These are phyloP conservation scores for Brachyopa scutellaris DNA, from an alignment of 2,888 invertebrate genomes.

Conservation along the genomic window DNA sequence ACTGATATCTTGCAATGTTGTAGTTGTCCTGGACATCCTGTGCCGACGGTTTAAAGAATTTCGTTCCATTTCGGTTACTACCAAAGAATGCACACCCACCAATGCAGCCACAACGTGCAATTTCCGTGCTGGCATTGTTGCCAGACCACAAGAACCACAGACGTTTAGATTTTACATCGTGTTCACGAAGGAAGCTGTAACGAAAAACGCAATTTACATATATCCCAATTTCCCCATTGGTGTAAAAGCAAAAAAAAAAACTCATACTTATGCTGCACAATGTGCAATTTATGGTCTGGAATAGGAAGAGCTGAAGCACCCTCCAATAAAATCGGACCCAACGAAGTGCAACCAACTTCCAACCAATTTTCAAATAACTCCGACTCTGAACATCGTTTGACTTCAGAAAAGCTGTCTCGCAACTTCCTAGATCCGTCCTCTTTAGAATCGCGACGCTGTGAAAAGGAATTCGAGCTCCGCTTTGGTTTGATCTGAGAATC, in stretches of 20 bases:
- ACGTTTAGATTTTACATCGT: constrained; percentile 92
- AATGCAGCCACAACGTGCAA: constrained; percentile 94
- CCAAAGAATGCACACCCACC: constrained; percentile 98
- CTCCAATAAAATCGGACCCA: constrained; percentile 95
- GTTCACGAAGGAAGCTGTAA: constrained; percentile 86
- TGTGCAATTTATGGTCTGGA: constrained; percentile 89
- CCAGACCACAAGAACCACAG: constrained; percentile 97
- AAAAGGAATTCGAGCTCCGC: constrained; percentile 80
- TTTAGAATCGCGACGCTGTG: constrained; percentile 80
- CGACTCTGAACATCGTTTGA: constrained; percentile 77
- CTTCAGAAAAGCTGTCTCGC: constrained; percentile 78
- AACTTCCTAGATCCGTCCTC: constrained; percentile 78
- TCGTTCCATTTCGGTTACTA: constrained; percentile 92
- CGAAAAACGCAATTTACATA: neutral
- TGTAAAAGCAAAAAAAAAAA: neutral
- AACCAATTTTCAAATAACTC: constrained; percentile 89
- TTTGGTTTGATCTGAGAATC: constrained; percentile 74
- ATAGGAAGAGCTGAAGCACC: constrained; percentile 92
- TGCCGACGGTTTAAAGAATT: constrained; percentile 93
- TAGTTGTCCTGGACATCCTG: constrained; percentile 91
- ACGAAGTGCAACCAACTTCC: constrained; percentile 93
- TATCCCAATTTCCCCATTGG: neutral
- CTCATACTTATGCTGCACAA: constrained; percentile 89
- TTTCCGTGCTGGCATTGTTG: constrained; percentile 83
- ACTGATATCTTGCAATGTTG: constrained; percentile 87